Evolutionary conservation across 2,888 invertebrate genomes (phyloP).

Genomic region (Amaurobius ferox): DNA sequence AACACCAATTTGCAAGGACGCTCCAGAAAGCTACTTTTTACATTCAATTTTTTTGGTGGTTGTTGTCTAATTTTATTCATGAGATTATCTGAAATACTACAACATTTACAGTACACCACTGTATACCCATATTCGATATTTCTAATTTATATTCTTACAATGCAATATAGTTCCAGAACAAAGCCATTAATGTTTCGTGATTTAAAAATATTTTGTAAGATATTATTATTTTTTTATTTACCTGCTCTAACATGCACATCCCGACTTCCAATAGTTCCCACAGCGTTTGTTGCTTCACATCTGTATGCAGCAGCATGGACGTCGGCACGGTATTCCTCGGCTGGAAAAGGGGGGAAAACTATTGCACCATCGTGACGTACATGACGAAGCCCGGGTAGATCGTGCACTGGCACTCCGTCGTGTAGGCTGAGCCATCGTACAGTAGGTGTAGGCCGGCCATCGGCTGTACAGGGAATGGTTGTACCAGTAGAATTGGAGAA

Average conservation of each 20-base stretch:
- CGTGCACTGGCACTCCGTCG: slow-evolving; percentile 57
- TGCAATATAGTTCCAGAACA: too few relatives aligned
- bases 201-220: too few relatives aligned
- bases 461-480: slow-evolving; percentile 58
- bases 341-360: slow-evolving; percentile 72
- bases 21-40: too few relatives aligned
- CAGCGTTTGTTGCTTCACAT: slow-evolving; percentile 67
- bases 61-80: too few relatives aligned
- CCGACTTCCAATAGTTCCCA: slow-evolving; percentile 68
- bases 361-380: slow-evolving; percentile 70
- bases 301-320: slow-evolving; percentile 69
- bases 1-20: too few relatives aligned
- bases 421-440: slow-evolving; percentile 62
- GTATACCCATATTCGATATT: too few relatives aligned
- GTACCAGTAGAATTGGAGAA: slow-evolving; percentile 68
- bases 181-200: too few relatives aligned
- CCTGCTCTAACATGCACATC: slow-evolving; percentile 73
- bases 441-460: slow-evolving; percentile 64
- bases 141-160: too few relatives aligned
- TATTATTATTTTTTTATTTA: too few relatives aligned
- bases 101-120: too few relatives aligned
- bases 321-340: slow-evolving; percentile 71
- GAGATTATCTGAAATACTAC: too few relatives aligned
- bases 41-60: too few relatives aligned
- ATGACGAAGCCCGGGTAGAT: slow-evolving; percentile 65